Percentiles rank a stretch among this genome's conserved stretches.
These are phyloP conservation scores for Magallana nippona DNA, from an alignment of 2,888 invertebrate genomes.

Conservation along the genomic window DNA sequence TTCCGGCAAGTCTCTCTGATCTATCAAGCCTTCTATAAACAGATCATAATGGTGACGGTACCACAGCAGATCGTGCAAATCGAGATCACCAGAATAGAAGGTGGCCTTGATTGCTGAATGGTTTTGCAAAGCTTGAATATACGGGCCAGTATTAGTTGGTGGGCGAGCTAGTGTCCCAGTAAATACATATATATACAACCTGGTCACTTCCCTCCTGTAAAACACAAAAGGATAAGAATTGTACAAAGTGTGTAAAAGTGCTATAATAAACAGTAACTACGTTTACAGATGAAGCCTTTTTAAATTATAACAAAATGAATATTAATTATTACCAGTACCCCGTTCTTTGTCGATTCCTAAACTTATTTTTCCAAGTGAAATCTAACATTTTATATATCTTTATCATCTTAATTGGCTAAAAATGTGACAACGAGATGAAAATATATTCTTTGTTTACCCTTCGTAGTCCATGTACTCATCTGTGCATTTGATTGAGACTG, in stretches of 20 bases:
- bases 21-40: conserved; percentile 52
- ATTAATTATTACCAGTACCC: no score
- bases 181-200: conserved; percentile 32
- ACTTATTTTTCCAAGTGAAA: no score
- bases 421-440: no score
- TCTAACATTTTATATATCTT: no score
- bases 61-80: conserved; percentile 35
- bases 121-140: not conserved
- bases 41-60: conserved; percentile 60
- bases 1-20: conserved; percentile 41
- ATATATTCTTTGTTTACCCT: conserved; percentile 44
- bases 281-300: no score
- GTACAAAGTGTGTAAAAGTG: no score
- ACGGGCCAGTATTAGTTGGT: not conserved
- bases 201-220: conserved; percentile 43
- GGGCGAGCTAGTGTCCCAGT: not conserved
- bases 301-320: no score
- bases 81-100: not conserved
- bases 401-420: no score
- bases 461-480: conserved; percentile 58
- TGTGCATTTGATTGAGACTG: conserved; percentile 51
- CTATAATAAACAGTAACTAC: no score
- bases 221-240: not conserved
- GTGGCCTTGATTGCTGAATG: not conserved
- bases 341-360: no score